Percentiles rank a stretch among this genome's conserved stretches.
phyloP scores from a whole-genome alignment of 2,797 vertebrate genomes.

The Sorex maritimensis region DNA sequence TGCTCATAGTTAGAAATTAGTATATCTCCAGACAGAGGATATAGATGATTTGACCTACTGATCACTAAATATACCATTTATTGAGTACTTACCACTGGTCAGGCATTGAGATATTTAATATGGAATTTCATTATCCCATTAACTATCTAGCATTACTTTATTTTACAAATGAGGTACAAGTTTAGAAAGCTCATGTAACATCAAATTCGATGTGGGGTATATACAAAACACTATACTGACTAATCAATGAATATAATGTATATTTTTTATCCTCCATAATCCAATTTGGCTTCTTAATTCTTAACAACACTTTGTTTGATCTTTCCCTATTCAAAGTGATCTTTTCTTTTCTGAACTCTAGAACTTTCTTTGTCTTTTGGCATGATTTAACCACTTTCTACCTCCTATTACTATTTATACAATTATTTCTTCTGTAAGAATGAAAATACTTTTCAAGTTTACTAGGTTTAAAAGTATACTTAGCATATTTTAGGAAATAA shows the following conservation, averaged over 20 bases:
- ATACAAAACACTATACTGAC: slow-evolving; percentile 1
- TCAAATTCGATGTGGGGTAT: slow-evolving; percentile 7
- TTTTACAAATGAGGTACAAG: slow-evolving; percentile 53
- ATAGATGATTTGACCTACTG: slow-evolving; percentile 42
- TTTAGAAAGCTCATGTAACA: slow-evolving; percentile 51
- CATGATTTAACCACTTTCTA: slow-evolving; percentile 20
- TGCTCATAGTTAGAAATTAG: neutral
- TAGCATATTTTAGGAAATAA: neutral
- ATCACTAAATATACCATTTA: slow-evolving; percentile 15
- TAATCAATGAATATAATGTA: slow-evolving; percentile 27
- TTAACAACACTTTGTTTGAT: slow-evolving; percentile 21
- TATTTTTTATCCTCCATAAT: slow-evolving; percentile 10
- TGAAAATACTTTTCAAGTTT: slow-evolving; percentile 35
- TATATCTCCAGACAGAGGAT: slow-evolving; percentile 7
- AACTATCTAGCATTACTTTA: slow-evolving; percentile 41
- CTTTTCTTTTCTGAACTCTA: slow-evolving; percentile 19
- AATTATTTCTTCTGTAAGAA: neutral
- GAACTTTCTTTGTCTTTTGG: neutral
- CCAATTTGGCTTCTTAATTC: slow-evolving; percentile 30
- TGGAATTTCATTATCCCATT: slow-evolving; percentile 37
- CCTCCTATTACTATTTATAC: neutral
- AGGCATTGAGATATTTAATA: slow-evolving; percentile 10
- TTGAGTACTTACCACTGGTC: neutral
- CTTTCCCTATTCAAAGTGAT: neutral
- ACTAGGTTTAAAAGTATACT: neutral